phyloP scores from a whole-genome alignment of 2,797 vertebrate species.

The Chromobotia macracanthus region DNA sequence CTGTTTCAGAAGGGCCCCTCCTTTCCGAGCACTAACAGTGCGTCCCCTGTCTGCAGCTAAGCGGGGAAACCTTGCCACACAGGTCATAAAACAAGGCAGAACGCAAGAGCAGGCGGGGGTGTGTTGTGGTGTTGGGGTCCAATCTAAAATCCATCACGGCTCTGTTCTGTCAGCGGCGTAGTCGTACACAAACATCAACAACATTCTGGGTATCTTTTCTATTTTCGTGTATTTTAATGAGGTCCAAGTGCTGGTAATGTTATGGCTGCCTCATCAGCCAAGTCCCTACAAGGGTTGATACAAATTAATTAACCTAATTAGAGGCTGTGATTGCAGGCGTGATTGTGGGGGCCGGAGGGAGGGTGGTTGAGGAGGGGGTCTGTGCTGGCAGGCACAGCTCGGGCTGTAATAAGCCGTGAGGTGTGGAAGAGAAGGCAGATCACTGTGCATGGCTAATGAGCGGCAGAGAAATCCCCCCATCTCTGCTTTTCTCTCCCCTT shows the following conservation, averaged over 20 bases:
- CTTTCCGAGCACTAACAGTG: slow-evolving; percentile 18
- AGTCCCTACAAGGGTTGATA: slow-evolving; percentile 99
- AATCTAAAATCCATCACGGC: slow-evolving; percentile 68
- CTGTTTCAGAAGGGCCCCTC: slow-evolving; percentile 59
- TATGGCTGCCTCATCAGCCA: slow-evolving; percentile 98
- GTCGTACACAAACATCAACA: slow-evolving; percentile 55
- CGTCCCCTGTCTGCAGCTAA: slow-evolving; percentile 56
- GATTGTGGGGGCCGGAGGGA: slow-evolving; percentile 83
- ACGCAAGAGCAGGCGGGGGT: slow-evolving; percentile 52
- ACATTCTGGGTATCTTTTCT: slow-evolving; percentile 6
- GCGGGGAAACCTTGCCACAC: slow-evolving; percentile 59
- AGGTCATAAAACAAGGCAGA: slow-evolving; percentile 52
- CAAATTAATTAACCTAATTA: slow-evolving; percentile 99
- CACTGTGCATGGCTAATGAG: slow-evolving; percentile 93
- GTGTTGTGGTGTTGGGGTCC: slow-evolving; percentile 46
- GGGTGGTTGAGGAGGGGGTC: slow-evolving; percentile 62
- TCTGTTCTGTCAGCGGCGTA: slow-evolving; percentile 64
- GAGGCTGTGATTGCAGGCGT: slow-evolving; percentile 99
- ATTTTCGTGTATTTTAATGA: slow-evolving; percentile 54
- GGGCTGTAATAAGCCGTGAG: slow-evolving; percentile 93
- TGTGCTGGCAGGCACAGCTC: slow-evolving; percentile 92
- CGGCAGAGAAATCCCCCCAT: slow-evolving; percentile 53
- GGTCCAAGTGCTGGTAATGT: slow-evolving; percentile 84
- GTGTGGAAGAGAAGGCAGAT: slow-evolving; percentile 93
- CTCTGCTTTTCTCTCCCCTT: slow-evolving; percentile 48